Conservation (phyloP, 2,113 vertebrate genomes). For the Jaculus jaculus region DNA sequence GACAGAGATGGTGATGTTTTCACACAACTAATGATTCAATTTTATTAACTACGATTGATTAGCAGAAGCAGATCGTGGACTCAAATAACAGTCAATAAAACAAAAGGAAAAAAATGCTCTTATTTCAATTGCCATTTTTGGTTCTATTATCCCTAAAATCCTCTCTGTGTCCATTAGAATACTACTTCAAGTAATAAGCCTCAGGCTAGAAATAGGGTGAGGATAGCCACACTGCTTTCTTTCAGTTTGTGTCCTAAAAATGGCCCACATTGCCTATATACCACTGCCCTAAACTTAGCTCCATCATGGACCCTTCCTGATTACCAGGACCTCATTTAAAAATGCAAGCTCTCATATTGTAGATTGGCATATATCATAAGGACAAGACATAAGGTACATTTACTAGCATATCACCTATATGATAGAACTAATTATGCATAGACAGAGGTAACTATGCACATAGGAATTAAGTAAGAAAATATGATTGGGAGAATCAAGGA, state of each 20-base stretch:
- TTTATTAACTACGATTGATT: not conserved
- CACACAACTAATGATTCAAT: not conserved
- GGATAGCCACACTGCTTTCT: not conserved
- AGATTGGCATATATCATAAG: not conserved
- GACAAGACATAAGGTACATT: not conserved
- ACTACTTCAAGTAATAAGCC: not conserved
- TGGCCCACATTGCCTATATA: not conserved
- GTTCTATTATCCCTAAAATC: not conserved
- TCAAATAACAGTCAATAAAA: not conserved
- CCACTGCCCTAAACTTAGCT: not conserved
- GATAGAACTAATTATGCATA: not conserved
- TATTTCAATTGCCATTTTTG: not conserved
- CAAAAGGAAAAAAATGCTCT: not conserved
- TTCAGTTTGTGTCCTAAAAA: not conserved
- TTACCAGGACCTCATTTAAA: not conserved
- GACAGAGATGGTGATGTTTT: not conserved
- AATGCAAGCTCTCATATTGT: not conserved
- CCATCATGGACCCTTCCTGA: not conserved
- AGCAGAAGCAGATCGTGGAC: not conserved
- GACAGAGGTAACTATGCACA: not conserved
- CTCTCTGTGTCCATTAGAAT: accelerated
- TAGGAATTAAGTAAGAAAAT: not conserved
- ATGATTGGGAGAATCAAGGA: not conserved
- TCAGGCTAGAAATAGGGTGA: not conserved
- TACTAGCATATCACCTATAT: not conserved